Base-by-base conservation (phyloP, 2,888 invertebrate species). In the Alcis repandata region DNA sequence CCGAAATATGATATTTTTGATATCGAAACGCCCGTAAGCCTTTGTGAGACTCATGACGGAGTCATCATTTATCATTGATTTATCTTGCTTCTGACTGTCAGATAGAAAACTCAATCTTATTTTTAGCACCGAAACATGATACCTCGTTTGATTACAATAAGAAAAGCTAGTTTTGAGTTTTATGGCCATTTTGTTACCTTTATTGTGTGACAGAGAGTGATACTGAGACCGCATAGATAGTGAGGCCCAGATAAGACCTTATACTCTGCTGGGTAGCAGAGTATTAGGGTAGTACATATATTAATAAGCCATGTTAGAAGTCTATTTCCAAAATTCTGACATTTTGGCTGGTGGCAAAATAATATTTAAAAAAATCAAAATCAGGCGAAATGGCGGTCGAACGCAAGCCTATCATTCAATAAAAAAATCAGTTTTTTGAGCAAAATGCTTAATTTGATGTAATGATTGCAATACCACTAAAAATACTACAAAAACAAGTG, bases 21-120 rank as follows among this genome's bases (percentile, higher is more conserved):
- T 78, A 76, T 71, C 59, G 69, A 67, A 71, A 74, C 75, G 73
- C 70, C 76, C 71, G 71, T 76, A 73, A 67, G 76, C 73, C 70
- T 79, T 78, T 77, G 75, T 81, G 80, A 79, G 62, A 17, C 78
- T 77, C 80, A 79, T 74, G 80, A 78, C 81, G 71, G 78, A 78
- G 75, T 79, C 75, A 85, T 86, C 84, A 90, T 90, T 89, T 87
- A 89, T 90, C 88, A 90, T 83, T 78, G 84, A 86, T 84, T 85
- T 87, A 89, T 88, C 86, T 74, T 83, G 83, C 81, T 80, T 75
- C 79, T 76, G 77, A 72, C 76, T 75, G 80, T 75, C 73, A 75
- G 82, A 77, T 79, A 75, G 82, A 84, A 79, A 74, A 86, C 83
- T 85, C 87, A 84, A 87, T 87, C 83, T 83, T 79, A 72, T 40